These are phyloP conservation scores for Alca torda DNA, from an alignment of 2,797 vertebrate species.

Conservation along the genomic window DNA sequence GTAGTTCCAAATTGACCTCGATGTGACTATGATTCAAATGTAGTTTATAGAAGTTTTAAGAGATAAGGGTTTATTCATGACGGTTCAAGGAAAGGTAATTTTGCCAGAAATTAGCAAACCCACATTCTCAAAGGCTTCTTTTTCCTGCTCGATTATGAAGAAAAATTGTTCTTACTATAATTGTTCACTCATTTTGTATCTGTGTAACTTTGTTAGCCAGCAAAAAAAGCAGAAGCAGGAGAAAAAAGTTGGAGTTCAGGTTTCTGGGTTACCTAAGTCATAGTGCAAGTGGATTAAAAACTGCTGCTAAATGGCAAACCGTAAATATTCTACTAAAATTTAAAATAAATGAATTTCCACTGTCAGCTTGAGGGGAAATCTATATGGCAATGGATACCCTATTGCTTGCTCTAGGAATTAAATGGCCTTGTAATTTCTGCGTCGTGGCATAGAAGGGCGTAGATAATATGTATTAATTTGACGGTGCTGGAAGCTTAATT, in stretches of 20 bases:
- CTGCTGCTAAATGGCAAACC: not conserved
- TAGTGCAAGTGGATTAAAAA: not conserved
- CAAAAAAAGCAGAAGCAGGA: not conserved
- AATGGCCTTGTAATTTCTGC: constrained; percentile 20
- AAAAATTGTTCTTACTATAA: not conserved
- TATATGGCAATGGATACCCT: not conserved
- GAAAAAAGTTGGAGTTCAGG: not conserved
- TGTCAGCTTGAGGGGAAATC: not conserved
- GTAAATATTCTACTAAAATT: not conserved
- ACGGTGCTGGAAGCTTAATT: not conserved
- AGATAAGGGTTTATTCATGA: not conserved
- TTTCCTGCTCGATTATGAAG: not conserved
- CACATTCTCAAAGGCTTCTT: not conserved
- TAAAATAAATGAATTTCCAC: not conserved
- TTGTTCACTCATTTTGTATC: not conserved
- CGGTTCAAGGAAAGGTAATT: not conserved
- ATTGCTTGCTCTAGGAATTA: not conserved
- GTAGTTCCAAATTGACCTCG: not conserved
- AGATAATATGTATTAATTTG: not conserved
- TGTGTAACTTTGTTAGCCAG: not conserved
- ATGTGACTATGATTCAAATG: not conserved
- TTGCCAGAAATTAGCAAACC: not conserved
- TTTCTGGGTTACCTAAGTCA: not conserved
- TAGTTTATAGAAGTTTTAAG: not conserved
- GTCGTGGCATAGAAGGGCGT: not conserved